These are phyloP conservation scores for Epinephelus lanceolatus DNA, from an alignment of 2,113 vertebrate genomes.

Conservation along the genomic window DNA sequence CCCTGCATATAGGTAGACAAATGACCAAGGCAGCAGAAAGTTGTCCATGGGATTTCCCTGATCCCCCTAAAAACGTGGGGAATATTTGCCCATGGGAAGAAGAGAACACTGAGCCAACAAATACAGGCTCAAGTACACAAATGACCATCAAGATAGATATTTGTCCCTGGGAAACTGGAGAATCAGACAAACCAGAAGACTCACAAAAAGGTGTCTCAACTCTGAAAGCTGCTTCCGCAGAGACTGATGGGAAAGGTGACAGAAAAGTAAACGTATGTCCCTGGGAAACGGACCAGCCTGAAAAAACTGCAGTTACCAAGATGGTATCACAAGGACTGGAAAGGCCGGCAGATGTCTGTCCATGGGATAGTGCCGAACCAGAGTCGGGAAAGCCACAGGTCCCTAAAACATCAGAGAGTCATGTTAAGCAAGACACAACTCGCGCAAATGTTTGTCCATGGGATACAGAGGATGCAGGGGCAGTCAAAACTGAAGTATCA, in stretches of 20 bases:
- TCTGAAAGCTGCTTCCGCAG: slow-evolving; percentile 30
- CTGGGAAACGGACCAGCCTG: slow-evolving; percentile 55
- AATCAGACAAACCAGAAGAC: slow-evolving; percentile 46
- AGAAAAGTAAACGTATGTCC: slow-evolving; percentile 59
- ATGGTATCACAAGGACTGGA: slow-evolving; percentile 13
- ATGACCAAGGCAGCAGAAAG: slow-evolving; percentile 55
- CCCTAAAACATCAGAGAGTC: slow-evolving; percentile 8
- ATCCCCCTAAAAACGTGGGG: slow-evolving; percentile 44
- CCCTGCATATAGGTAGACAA: slow-evolving; percentile 32
- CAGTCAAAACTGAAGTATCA: slow-evolving; percentile 33
- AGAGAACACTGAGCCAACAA: slow-evolving; percentile 41
- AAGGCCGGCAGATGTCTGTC: slow-evolving; percentile 57
- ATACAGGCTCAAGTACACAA: slow-evolving; percentile 51
- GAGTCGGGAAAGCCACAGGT: slow-evolving; percentile 14
- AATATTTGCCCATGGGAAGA: slow-evolving; percentile 71
- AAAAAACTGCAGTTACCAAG: slow-evolving; percentile 17
- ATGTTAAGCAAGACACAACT: slow-evolving; percentile 32
- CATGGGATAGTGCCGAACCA: slow-evolving; percentile 70
- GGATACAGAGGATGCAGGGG: slow-evolving; percentile 44
- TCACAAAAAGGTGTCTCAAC: slow-evolving; percentile 42
- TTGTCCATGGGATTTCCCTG: slow-evolving; percentile 75
- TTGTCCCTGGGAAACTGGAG: slow-evolving; percentile 69
- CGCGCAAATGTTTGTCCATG: slow-evolving; percentile 49
- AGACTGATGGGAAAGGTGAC: slow-evolving; percentile 11
- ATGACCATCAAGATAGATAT: slow-evolving; percentile 69